Conservation (phyloP, 2,888 invertebrate genomes). For the Ellobium chinense region DNA sequence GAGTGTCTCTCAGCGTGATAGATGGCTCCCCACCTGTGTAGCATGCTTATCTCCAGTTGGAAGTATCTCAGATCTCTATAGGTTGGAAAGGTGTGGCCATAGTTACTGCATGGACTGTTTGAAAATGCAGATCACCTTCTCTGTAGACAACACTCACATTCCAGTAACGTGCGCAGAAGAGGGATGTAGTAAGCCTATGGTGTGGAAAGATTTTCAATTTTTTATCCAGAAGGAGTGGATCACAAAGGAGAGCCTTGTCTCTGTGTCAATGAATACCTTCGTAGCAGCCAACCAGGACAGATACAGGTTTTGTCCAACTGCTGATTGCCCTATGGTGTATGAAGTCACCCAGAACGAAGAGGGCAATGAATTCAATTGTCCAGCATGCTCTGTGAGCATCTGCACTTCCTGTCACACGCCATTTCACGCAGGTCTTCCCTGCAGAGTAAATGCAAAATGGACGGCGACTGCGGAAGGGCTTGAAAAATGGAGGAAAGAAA, state of each 20-base stretch:
- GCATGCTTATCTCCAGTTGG: constrained; percentile 67
- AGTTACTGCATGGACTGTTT: constrained; percentile 68
- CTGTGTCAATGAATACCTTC: constrained; percentile 58
- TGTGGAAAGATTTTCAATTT: constrained; percentile 55
- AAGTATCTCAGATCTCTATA: constrained; percentile 53
- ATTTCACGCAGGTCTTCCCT: constrained; percentile 68
- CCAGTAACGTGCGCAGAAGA: constrained; percentile 66
- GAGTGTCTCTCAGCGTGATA: neutral
- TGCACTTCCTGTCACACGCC: constrained; percentile 66
- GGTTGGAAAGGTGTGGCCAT: constrained; percentile 71
- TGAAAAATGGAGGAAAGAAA: constrained; percentile 58
- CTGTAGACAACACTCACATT: constrained; percentile 55
- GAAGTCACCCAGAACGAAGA: constrained; percentile 47
- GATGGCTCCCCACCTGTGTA: constrained; percentile 57
- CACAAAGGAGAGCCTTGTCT: constrained; percentile 42
- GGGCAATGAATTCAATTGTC: constrained; percentile 55
- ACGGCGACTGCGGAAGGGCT: constrained; percentile 3
- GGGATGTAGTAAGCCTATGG: constrained; percentile 58
- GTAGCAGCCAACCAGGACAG: constrained; percentile 51
- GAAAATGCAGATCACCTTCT: constrained; percentile 45
- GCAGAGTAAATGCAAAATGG: constrained; percentile 53
- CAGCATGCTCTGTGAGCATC: constrained; percentile 55
- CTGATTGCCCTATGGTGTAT: constrained; percentile 70
- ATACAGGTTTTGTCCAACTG: constrained; percentile 66
- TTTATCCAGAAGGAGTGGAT: constrained; percentile 48